Conservation (phyloP, 2,797 vertebrate species). For the Parambassis ranga region DNA sequence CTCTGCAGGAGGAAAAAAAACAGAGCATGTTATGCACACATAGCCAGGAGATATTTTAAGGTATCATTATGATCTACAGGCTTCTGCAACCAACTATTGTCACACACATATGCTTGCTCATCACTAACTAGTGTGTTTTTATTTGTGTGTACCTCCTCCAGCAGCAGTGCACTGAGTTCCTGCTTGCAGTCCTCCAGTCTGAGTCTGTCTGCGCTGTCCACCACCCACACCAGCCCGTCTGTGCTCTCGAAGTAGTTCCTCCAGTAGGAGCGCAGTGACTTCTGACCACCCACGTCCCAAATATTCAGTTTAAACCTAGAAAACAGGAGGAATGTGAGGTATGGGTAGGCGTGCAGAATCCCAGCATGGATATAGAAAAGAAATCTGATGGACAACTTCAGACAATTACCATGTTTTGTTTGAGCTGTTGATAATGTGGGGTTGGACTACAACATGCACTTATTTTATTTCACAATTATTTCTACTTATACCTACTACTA, state of each 20-base stretch:
- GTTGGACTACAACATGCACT: too few relatives aligned
- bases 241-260: conserved; percentile 96
- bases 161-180: conserved; percentile 83
- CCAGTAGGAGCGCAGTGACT: conserved; percentile 93
- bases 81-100: not conserved
- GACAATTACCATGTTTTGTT: too few relatives aligned
- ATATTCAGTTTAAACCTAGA: conserved; percentile 90
- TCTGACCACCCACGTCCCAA: conserved; percentile 94
- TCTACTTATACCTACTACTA: too few relatives aligned
- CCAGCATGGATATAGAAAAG: not conserved
- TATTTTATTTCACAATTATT: too few relatives aligned
- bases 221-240: conserved; percentile 93
- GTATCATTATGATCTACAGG: accelerated
- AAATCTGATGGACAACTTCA: too few relatives aligned
- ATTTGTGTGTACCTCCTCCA: conserved; percentile 83
- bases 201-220: conserved; percentile 91
- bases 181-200: conserved; percentile 87
- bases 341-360: not conserved
- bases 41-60: too few relatives aligned
- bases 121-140: not conserved
- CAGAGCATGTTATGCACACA: not conserved
- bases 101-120: not conserved
- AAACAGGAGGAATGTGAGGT: not conserved
- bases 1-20: conserved; percentile 71
- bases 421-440: too few relatives aligned